A percentile compares a stretch with the other conserved stretches of the same genome.
Conservation (phyloP, 1,140 invertebrate species). For the Bradysia coprophila region DNA sequence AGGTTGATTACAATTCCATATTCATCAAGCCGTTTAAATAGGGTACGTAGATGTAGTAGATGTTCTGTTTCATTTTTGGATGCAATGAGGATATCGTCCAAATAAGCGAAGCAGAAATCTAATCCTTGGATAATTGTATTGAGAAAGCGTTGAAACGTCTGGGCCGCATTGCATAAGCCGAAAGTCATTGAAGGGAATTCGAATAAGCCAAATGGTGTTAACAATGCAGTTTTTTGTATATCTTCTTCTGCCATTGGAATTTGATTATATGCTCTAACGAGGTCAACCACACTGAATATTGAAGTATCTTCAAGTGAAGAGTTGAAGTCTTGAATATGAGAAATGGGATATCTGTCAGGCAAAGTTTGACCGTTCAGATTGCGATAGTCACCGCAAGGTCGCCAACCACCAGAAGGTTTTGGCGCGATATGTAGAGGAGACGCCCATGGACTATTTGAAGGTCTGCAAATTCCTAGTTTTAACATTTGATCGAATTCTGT, state of each 20-base stretch:
- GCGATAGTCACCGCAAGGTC: constrained; percentile 28
- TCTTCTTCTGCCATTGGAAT: constrained; percentile 17
- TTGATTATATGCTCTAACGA: constrained; percentile 27
- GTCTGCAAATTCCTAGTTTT: constrained; percentile 11
- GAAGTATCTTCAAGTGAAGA: constrained; percentile 12
- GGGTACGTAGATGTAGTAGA: constrained; percentile 8
- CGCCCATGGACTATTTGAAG: constrained; percentile 12
- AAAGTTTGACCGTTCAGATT: constrained; percentile 21
- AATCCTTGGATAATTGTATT: constrained; percentile 21
- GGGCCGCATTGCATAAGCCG: constrained; percentile 12
- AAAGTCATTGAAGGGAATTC: constrained; percentile 15
- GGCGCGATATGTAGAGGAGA: constrained; percentile 21
- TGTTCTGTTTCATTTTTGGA: constrained; percentile 14
- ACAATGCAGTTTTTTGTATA: constrained; percentile 20
- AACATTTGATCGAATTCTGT: constrained; percentile 15
- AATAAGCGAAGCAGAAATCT: constrained; percentile 13
- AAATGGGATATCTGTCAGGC: constrained; percentile 24
- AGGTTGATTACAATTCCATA: constrained; percentile 12
- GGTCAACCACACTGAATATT: constrained; percentile 26
- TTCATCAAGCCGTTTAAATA: constrained; percentile 9
- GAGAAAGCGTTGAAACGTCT: constrained; percentile 28
- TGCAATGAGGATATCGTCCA: constrained; percentile 32
- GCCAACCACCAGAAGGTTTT: constrained; percentile 21
- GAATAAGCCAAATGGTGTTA: constrained; percentile 14
- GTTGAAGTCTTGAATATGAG: constrained; percentile 16